Evolutionary conservation across 2,888 invertebrate species (phyloP).

Genomic region (Pyrocoelia pectoralis): DNA sequence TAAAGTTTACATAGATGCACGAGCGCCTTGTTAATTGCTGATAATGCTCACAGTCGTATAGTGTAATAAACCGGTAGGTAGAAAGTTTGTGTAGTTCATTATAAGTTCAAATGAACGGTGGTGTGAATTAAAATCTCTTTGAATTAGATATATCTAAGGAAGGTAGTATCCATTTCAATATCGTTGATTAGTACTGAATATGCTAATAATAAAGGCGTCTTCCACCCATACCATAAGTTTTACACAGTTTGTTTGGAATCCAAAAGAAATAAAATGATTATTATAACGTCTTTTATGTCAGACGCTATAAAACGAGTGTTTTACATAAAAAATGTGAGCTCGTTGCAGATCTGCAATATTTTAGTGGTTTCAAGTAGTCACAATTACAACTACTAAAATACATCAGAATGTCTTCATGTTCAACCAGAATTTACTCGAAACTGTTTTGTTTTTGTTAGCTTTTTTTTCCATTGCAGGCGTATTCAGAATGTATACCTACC

Average conservation of each 20-base stretch:
- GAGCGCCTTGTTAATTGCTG: not conserved
- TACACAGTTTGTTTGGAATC: not conserved
- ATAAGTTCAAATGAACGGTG: too few species aligned
- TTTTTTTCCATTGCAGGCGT: slow-evolving; percentile 22
- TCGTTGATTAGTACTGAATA: too few species aligned
- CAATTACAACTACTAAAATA: not conserved
- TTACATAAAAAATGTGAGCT: not conserved
- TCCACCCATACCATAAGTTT: not conserved
- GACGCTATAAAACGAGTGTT: not conserved
- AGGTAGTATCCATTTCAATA: too few species aligned
- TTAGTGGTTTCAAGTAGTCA: not conserved
- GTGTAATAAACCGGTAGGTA: too few species aligned
- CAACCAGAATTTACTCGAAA: not conserved
- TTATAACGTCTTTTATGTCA: not conserved
- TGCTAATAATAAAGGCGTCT: too few species aligned
- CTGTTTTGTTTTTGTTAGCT: not conserved
- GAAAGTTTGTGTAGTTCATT: too few species aligned
- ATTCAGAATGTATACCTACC: slow-evolving; percentile 22
- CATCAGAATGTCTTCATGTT: slow-evolving; percentile 2
- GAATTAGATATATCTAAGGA: too few species aligned
- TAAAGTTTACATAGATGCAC: not conserved
- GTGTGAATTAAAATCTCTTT: too few species aligned
- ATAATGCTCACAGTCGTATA: too few species aligned
- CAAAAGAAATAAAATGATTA: slow-evolving; percentile 1
- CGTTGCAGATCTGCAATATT: not conserved